Evolutionary conservation across 2,113 vertebrate genomes (phyloP).

Genomic region (Strix aluco): DNA sequence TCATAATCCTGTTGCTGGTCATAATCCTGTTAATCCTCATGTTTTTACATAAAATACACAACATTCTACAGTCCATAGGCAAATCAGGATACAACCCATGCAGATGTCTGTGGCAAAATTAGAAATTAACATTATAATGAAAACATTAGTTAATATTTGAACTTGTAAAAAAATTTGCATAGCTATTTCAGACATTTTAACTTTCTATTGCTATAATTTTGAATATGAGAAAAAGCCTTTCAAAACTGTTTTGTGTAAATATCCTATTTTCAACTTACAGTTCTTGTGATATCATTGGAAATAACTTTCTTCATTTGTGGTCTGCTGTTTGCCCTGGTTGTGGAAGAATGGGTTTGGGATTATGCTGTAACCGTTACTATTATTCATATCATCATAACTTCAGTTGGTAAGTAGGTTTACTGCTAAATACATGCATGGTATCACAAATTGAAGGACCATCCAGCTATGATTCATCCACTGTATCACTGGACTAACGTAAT

Average conservation of each 20-base stretch:
- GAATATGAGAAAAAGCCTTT: neutral
- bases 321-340: slow-evolving; percentile 82
- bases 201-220: neutral
- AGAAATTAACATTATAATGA: neutral
- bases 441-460: neutral
- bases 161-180: neutral
- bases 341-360: slow-evolving; percentile 87
- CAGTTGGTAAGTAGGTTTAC: slow-evolving; percentile 74
- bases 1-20: neutral
- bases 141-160: neutral
- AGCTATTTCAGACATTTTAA: neutral
- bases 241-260: neutral
- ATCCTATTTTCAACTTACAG: slow-evolving; percentile 37
- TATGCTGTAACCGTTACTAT: slow-evolving; percentile 83
- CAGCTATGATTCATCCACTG: neutral
- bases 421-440: neutral
- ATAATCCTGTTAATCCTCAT: neutral
- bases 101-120: neutral
- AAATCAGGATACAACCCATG: neutral
- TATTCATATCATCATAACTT: slow-evolving; percentile 82
- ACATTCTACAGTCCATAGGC: neutral
- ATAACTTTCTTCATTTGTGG: slow-evolving; percentile 83
- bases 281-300: slow-evolving; percentile 79
- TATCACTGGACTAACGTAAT: neutral
- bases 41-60: neutral